phyloP scores from a whole-genome alignment of 2,888 invertebrate genomes.

The Junonia oenone region DNA sequence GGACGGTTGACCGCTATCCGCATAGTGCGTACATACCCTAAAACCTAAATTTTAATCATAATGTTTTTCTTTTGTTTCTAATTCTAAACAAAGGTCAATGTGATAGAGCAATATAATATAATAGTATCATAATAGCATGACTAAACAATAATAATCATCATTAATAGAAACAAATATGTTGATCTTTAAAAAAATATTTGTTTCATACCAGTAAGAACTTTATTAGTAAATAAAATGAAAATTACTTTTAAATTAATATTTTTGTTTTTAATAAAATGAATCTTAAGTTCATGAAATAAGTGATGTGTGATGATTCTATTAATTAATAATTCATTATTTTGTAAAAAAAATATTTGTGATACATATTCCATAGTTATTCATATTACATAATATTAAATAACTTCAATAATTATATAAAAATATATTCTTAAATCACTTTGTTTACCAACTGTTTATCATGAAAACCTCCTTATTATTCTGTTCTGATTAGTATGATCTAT shows the following conservation, averaged over 20 bases:
- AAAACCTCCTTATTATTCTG: background rate
- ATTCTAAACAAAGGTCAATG: no score
- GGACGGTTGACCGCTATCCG: no score
- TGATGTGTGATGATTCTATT: background rate
- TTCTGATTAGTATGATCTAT: background rate
- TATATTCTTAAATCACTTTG: slow-evolving; percentile 9
- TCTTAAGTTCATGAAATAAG: background rate
- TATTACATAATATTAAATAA: slow-evolving; percentile 6
- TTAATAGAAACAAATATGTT: no score
- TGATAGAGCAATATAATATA: background rate
- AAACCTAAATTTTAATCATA: no score
- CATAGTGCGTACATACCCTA: no score
- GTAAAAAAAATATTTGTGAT: background rate
- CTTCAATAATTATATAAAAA: slow-evolving; percentile 18
- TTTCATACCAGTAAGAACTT: no score
- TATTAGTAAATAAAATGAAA: no score
- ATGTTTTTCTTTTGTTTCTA: background rate
- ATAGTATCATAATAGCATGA: background rate
- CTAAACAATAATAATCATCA: no score
- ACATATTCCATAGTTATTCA: background rate
- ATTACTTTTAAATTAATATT: no score
- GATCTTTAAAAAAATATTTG: no score
- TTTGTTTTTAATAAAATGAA: no score
- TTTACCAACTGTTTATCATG: slow-evolving; percentile 13
- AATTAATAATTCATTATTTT: background rate